phyloP scores from a whole-genome alignment of 2,888 invertebrate genomes.

The Tenthredo amoena region DNA sequence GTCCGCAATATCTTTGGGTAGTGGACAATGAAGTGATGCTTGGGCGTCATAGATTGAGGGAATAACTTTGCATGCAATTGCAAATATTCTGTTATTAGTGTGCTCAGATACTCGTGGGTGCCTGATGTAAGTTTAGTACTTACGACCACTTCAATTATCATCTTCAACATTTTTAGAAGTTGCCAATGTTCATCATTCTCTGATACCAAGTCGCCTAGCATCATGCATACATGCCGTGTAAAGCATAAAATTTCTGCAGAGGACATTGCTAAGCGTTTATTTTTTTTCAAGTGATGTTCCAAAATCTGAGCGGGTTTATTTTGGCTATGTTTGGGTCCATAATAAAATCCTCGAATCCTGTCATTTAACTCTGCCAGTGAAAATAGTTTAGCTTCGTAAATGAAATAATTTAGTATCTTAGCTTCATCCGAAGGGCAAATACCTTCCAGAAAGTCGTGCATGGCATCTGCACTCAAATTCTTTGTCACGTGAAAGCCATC shows the following conservation, averaged over 20 bases:
- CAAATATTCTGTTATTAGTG: conserved; percentile 55
- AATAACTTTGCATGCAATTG: conserved; percentile 49
- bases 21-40: conserved; percentile 58
- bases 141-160: conserved; percentile 53
- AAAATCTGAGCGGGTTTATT: conserved; percentile 32
- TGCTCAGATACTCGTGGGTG: conserved; percentile 37
- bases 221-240: conserved; percentile 39
- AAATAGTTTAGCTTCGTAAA: conserved; percentile 9
- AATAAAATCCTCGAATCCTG: conserved; percentile 42
- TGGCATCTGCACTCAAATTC: conserved; percentile 59
- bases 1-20: conserved; percentile 56
- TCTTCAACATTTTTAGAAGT: conserved; percentile 50
- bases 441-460: conserved; percentile 64
- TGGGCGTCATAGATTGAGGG: conserved; percentile 55
- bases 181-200: conserved; percentile 52
- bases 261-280: conserved; percentile 26
- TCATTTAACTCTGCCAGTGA: conserved; percentile 29
- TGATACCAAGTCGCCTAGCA: conserved; percentile 51
- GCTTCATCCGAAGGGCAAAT: conserved; percentile 59
- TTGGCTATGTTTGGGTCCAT: conserved; percentile 30
- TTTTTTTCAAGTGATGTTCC: conserved; percentile 5
- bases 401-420: conserved; percentile 50
- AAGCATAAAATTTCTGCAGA: conserved; percentile 22
- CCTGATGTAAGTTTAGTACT: conserved; percentile 37
- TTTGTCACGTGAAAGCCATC: conserved; percentile 59